Evolutionary conservation across 1,140 invertebrate genomes (phyloP), one percentile per base, ranked within the genome.

Genomic region (Hyles vespertilio): DNA sequence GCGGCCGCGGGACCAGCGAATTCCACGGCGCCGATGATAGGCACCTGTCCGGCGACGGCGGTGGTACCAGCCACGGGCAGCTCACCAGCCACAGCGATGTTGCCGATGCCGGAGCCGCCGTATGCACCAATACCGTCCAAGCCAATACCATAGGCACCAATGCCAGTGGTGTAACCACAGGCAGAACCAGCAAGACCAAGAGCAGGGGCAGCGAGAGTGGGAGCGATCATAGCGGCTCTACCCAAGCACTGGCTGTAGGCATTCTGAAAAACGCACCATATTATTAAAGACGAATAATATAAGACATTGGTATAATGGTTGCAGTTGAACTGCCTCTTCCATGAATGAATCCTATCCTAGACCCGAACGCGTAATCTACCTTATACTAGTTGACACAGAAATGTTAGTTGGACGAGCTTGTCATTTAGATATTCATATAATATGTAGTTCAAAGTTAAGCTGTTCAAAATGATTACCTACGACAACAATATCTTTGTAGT

Each of bases 61-160:
- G 62, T 64, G 33, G 49, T 64, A 52, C 62, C 62, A 46, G 62
- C 49, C 5, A 81, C 79, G 22, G 77, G 77, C 57, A 81, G 67
- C 51, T 81, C 77, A 3, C 79, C 79, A 9, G 63, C 58, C 7
- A 79, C 77, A 2, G 61, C 67, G 3, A 81, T 68, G 33, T 75
- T 70, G 43, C 78, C 78, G 8, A 73, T 56, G 8, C 78, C 78
- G 9, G 61, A 61, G 32, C 76, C 76, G 2, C 76, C 76, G 32
- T 79, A 81, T 3, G 60, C 62, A 2, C 58, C 67, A 2, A 53
- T 6, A 1, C 32, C 36, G 5, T 33, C 54, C 8, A 22, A 59
- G 40, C 55, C 40, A n/a, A 33, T 40, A 12, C 46, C 68, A 44
- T 53, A 51, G 47, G 9, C 10, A 1, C 5, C 51, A 10, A 32